Percentiles rank a stretch among this genome's conserved stretches.
Evolutionary conservation across 2,797 vertebrate genomes (phyloP).

Genomic region (Diplodus puntazzo): DNA sequence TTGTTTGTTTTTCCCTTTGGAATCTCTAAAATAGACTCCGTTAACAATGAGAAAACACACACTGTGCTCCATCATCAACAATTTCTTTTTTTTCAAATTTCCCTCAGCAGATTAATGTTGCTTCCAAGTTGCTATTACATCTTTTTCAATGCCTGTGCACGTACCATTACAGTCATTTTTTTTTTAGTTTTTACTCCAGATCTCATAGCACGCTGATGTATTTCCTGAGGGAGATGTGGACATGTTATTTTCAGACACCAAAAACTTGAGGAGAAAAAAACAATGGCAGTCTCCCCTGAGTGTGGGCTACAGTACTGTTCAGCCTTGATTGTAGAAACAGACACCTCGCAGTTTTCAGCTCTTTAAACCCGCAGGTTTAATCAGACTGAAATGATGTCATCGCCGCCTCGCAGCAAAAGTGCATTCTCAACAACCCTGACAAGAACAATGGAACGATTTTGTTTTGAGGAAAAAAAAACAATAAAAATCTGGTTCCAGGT

Average conservation of each 20-base stretch:
- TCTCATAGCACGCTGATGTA: neutral
- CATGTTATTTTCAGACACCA: neutral
- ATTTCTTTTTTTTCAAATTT: neutral
- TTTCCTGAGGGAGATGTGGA: conserved; percentile 20
- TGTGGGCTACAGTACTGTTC: neutral
- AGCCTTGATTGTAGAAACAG: conserved; percentile 35
- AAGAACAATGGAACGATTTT: neutral
- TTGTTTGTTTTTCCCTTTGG: conserved; percentile 17
- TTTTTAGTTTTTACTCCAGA: neutral
- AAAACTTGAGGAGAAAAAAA: conserved; percentile 25
- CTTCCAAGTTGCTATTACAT: neutral
- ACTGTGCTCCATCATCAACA: neutral
- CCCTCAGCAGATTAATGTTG: no score
- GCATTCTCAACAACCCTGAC: neutral
- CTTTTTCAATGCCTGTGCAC: neutral
- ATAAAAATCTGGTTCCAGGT: neutral
- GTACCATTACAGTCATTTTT: neutral
- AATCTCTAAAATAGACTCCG: conserved; percentile 2
- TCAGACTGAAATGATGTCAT: conserved; percentile 48
- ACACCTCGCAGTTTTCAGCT: conserved; percentile 18
- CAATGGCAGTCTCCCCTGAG: conserved; percentile 19
- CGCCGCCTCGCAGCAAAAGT: neutral
- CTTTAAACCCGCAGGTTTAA: conserved; percentile 51
- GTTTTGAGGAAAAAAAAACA: neutral
- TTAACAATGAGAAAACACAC: neutral